A percentile compares a stretch with the other conserved stretches of the same genome.
phyloP scores from a whole-genome alignment of 2,888 invertebrate genomes.

The Acanthopleura granulata region DNA sequence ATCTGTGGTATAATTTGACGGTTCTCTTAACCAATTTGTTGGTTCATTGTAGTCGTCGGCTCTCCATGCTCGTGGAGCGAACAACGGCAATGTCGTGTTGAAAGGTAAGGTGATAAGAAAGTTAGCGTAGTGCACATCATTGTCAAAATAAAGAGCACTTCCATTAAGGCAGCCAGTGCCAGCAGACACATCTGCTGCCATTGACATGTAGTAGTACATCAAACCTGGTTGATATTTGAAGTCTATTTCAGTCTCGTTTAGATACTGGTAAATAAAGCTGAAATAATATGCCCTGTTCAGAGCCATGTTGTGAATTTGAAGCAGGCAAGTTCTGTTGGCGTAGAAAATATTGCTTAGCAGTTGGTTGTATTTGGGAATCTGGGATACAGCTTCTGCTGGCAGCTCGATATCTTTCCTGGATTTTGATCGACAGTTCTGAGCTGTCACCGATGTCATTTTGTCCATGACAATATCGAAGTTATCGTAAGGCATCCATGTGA shows the following conservation, averaged over 20 bases:
- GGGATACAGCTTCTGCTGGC: constrained; percentile 87
- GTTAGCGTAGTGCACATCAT: constrained; percentile 93
- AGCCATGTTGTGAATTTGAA: constrained; percentile 97
- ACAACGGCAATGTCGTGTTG: constrained; percentile 93
- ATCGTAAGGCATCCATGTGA: constrained; percentile 91
- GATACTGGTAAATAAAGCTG: constrained; percentile 58
- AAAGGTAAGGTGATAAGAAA: constrained; percentile 92
- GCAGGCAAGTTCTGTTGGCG: constrained; percentile 87
- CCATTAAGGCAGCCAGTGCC: constrained; percentile 86
- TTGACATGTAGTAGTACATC: constrained; percentile 96
- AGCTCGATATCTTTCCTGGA: constrained; percentile 84
- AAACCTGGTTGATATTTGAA: constrained; percentile 97
- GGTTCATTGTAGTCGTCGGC: constrained; percentile 78
- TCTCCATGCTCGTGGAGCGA: constrained; percentile 90
- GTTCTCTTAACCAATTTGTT: constrained; percentile 93
- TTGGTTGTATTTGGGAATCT: constrained; percentile 72
- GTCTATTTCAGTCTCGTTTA: constrained; percentile 69
- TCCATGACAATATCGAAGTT: constrained; percentile 89
- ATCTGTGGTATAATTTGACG: constrained; percentile 90
- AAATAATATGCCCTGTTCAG: constrained; percentile 90
- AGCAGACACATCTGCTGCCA: constrained; percentile 93
- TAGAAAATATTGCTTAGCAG: constrained; percentile 82
- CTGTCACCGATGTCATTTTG: constrained; percentile 85
- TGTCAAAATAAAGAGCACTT: constrained; percentile 93
- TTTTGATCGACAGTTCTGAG: constrained; percentile 91